Base-by-base conservation (phyloP, 2,888 invertebrate species). In the Cheilosia urbana region DNA sequence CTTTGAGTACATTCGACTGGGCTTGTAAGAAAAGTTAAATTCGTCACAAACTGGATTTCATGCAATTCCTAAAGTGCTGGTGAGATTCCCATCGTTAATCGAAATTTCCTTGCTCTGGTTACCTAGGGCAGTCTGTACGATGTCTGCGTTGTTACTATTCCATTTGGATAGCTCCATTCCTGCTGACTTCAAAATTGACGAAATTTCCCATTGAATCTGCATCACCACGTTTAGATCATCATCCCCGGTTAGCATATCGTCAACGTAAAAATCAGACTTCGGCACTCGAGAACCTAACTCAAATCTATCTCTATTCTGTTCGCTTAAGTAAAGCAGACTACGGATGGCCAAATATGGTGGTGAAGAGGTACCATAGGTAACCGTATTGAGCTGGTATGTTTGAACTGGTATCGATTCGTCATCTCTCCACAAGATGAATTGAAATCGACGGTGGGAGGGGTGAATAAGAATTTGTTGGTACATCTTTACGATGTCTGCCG, bases 181-280 rank as follows among this genome's bases (percentile, higher is more conserved):
- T n/a, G n/a, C n/a, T n/a, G n/a, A n/a, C n/a, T n/a, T n/a, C n/a
- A n/a, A n/a, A n/a, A n/a, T n/a, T n/a, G n/a, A n/a, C n/a, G n/a
- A 24, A 5, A 68, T 24, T 42, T 83, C 60, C 19, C 17, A 34
- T n/a, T 65, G 37, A 2, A 47, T 47, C n/a, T 19, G 47, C 47
- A 17, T 17, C 0, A 47, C n/a, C 17, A 0, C 1, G 47, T 47
- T n/a, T 7, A 47, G n/a, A n/a, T 47, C 9, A 17, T 47, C 47
- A 6, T 17, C n/a, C n/a, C 19, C 83, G 19, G 72, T 77, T 13
- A 76, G 21, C 60, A 82, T 49, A 55, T 76, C 80, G 27, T 72
- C 79, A 3, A 80, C 68, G 27, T 53, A 53, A n/a, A 53, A 53
- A 53, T 53, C 53, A 4, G 42, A 42, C 6, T n/a, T 1, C 4